Base-by-base conservation (phyloP, 2,797 vertebrate genomes). In the Knipowitschia caucasica region DNA sequence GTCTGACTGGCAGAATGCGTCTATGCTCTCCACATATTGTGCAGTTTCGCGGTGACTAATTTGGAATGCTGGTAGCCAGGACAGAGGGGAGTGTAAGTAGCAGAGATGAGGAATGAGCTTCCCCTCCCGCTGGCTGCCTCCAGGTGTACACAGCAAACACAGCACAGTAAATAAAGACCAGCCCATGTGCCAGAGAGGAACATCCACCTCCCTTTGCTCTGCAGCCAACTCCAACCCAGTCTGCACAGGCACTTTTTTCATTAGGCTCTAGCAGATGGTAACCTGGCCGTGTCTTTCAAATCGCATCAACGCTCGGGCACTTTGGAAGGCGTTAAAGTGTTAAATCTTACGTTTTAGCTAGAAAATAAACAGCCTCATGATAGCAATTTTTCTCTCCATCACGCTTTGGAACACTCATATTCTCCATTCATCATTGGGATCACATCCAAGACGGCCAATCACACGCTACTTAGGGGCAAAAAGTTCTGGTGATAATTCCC, bases 261-360 rank as follows among this genome's bases (percentile, higher is more conserved):
- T 64, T 57, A 50, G 33, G 6, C 64, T n/a, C n/a, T 59, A 71
- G 57, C 84, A 85, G 80, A 84, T 75, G 76, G 84, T 71, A 77
- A 80, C 73, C 67, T 72, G 56, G 31, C 29, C 15, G 1, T 21
- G 35, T 34, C 15, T 46, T 35, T 36, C 53, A 59, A 57, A 56
- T 64, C 27, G 18, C 62, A 72, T 76, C 73, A 79, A 71, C 81
- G 69, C 62, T 64, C 64, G 64, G n/a, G 51, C 72, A 66, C 57
- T 52, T 45, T 56, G 46, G 62, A 53, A 49, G 59, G n/a, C 31
- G 59, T 57, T 51, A 21, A 62, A 40, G 53, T 59, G 49, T 50
- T 35, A 36, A 25, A 35, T 50, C 50, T 36, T 29, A 69, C 76
- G 71, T 70, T 61, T 54, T 60, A 62, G 75, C 74, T 39, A 69